Evolutionary conservation across 2,113 vertebrate genomes (phyloP), one percentile per base, ranked within the genome.

Genomic region (Orientallactaga bullata): DNA sequence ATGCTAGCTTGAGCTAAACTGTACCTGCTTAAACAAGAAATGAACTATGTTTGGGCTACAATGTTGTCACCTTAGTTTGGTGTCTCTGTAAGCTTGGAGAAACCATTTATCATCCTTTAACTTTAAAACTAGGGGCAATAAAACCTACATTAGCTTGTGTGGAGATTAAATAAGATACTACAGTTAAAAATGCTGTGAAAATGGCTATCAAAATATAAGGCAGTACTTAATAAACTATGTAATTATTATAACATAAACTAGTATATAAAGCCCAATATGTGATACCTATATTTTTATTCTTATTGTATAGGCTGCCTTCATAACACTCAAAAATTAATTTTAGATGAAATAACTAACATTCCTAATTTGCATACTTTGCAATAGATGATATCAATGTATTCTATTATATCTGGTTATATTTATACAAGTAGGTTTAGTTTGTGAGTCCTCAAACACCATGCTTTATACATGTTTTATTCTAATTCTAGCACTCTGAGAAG

Each of bases 361-460:
- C 3, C 4, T 47, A 71, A 73, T 35, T 91, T 37, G 0, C 23
- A 4, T 9, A 90, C 82, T 86, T 96, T 93, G 78, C 51, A 91
- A 51, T 68, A 9, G 32, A 65, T 74, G 47, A 60, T 72, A 68
- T 73, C 55, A 87, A 88, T 58, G n/a, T 85, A 71, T 82, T 92
- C 11, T 78, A 65, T 28, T 91, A n/a, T 78, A 77, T 82, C 72
- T 83, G 15, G 8, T 68, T 95, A 85, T 88, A 73, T 58, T 84
- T 85, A 93, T 42, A 68, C 24, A 88, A 91, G 16, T 16, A 17
- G 42, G 2, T 85, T 47, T 73, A 91, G 23, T 94, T 74, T 47
- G 72, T 72, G 30, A 91, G 72, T 81, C 79, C 85, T 39, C 81
- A 0, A 58, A 68, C 9, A 55, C 7, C 5, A 24, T 42, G 39